A percentile compares a stretch with the other conserved stretches of the same genome.
Conservation (phyloP, 1,140 invertebrate species). For the Lordiphosa mommai region DNA sequence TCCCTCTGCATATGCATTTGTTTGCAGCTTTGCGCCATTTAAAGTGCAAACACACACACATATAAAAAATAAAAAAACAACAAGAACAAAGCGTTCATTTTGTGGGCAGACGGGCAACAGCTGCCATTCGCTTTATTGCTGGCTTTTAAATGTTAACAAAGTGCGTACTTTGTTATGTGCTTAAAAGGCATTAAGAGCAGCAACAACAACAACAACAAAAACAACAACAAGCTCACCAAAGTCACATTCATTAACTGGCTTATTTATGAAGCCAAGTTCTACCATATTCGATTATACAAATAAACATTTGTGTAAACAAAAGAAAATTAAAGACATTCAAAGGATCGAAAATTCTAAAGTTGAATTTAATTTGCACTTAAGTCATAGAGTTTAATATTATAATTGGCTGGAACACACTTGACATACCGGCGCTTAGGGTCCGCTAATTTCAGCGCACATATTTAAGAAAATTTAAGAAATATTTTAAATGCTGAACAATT, state of each 20-base stretch:
- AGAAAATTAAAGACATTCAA: neutral
- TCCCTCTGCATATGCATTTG: constrained; percentile 1
- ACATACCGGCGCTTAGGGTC: too few species aligned
- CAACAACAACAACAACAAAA: constrained; percentile 1
- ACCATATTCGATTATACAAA: neutral
- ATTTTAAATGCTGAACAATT: too few species aligned
- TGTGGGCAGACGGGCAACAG: constrained; percentile 21
- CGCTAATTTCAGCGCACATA: too few species aligned
- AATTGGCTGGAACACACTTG: neutral
- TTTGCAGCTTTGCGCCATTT: constrained; percentile 39
- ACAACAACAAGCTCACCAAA: neutral
- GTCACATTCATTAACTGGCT: constrained; percentile 35
- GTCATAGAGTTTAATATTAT: constrained; percentile 2
- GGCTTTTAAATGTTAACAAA: constrained; percentile 67
- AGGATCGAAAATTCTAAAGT: neutral
- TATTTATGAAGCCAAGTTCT: constrained; percentile 28
- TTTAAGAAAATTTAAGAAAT: too few species aligned
- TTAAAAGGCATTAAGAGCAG: constrained; percentile 50
- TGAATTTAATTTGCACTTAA: constrained; percentile 4
- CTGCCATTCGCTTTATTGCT: constrained; percentile 44
- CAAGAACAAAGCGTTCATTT: constrained; percentile 12
- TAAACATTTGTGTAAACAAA: neutral
- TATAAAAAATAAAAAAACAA: constrained; percentile 13
- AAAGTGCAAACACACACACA: constrained; percentile 32
- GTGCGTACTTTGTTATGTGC: constrained; percentile 63